Conservation (phyloP, 2,888 invertebrate genomes). For the Autographa gamma region DNA sequence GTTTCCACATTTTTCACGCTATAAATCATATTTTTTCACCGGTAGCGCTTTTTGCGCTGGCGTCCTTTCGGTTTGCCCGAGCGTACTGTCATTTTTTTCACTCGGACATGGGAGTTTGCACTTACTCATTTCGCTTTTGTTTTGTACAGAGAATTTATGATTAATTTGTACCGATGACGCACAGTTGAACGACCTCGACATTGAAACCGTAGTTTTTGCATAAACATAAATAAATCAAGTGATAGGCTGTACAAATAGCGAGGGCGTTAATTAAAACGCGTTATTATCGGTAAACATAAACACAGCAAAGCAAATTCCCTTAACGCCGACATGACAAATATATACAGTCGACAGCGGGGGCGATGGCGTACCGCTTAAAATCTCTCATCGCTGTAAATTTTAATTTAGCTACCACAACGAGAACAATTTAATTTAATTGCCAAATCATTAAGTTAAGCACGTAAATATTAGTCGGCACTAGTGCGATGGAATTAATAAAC, state of each 20-base stretch:
- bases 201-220: slow-evolving; percentile 43
- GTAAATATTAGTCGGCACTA: slow-evolving; percentile 86
- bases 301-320: slow-evolving; percentile 64
- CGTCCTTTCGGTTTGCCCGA: slow-evolving; percentile 86
- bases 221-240: slow-evolving; percentile 32
- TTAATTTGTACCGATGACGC: slow-evolving; percentile 75
- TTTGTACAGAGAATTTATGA: slow-evolving; percentile 82
- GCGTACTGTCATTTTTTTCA: slow-evolving; percentile 87
- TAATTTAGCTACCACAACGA: slow-evolving; percentile 87
- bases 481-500: slow-evolving; percentile 81
- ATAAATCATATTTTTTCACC: slow-evolving; percentile 90
- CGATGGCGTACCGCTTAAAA: slow-evolving; percentile 74
- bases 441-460: slow-evolving; percentile 88
- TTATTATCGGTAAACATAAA: slow-evolving; percentile 59
- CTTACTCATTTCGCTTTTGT: slow-evolving; percentile 82
- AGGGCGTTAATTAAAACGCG: slow-evolving; percentile 50
- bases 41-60: slow-evolving; percentile 85
- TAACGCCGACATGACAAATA: slow-evolving; percentile 71
- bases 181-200: slow-evolving; percentile 69
- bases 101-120: slow-evolving; percentile 84
- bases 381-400: slow-evolving; percentile 83
- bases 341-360: slow-evolving; percentile 61
- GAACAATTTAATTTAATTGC: slow-evolving; percentile 88
- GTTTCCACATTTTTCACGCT: slow-evolving; percentile 89
- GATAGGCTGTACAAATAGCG: slow-evolving; percentile 30